Evolutionary conservation across 2,888 invertebrate genomes (phyloP).

Genomic region (Metalampra italica): DNA sequence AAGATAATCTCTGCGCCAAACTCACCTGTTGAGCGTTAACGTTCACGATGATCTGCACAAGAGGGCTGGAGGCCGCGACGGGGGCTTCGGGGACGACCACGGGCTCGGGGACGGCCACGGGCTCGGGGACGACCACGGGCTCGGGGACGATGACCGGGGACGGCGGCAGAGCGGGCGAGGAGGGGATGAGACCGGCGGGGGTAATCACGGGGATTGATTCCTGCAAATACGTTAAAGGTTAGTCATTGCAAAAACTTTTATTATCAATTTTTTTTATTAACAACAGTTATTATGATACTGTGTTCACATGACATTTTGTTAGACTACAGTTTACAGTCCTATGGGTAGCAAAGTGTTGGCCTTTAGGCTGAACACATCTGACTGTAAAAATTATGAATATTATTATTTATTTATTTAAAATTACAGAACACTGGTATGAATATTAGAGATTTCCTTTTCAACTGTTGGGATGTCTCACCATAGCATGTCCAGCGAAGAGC

Average conservation of each 20-base stretch:
- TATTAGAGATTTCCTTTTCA: no score
- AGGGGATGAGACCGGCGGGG: conserved; percentile 13
- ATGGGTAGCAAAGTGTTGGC: no score
- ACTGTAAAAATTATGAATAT: no score
- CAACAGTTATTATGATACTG: no score
- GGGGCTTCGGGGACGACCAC: conserved; percentile 21
- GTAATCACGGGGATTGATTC: conserved; percentile 13
- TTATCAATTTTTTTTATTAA: no score
- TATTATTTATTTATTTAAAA: no score
- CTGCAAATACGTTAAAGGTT: background rate
- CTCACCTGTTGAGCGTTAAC: conserved; percentile 18
- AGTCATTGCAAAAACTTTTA: background rate
- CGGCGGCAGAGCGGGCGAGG: conserved; percentile 2
- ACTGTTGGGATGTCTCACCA: conserved; percentile 15
- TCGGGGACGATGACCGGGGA: conserved; percentile 13
- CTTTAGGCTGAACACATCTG: no score
- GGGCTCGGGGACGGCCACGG: conserved; percentile 19
- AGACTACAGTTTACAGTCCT: no score
- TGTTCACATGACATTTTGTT: no score
- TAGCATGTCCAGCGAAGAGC: conserved; percentile 21
- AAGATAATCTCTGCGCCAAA: no score
- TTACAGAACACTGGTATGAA: no score
- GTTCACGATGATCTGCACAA: conserved; percentile 47
- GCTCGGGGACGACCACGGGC: conserved; percentile 13
- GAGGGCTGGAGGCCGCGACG: conserved; percentile 32